Evolutionary conservation across 2,797 vertebrate species (phyloP).

Genomic region (Avahi laniger): DNA sequence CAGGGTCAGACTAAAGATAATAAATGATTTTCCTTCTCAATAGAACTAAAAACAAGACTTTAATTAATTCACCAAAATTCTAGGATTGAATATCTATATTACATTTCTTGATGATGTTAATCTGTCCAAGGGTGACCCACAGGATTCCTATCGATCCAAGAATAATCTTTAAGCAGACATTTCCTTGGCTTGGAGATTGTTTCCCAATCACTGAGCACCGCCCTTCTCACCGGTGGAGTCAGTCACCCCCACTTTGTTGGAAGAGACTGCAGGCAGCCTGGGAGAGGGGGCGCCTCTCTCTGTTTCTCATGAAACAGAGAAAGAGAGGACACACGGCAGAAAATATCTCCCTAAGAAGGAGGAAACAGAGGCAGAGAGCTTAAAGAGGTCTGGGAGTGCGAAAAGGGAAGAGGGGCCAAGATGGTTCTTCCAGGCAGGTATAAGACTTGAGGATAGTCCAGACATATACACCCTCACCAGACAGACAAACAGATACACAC

Average conservation of each 20-base stretch:
- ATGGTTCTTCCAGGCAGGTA: background rate
- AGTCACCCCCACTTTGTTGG: conserved; percentile 53
- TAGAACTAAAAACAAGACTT: conserved; percentile 78
- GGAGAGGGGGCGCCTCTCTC: background rate
- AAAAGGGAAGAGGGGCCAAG: conserved; percentile 32
- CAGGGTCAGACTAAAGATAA: conserved; percentile 71
- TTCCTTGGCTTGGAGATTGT: conserved; percentile 73
- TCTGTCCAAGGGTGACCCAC: conserved; percentile 68
- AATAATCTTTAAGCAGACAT: conserved; percentile 78
- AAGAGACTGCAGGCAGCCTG: conserved; percentile 41
- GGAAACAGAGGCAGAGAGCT: conserved; percentile 49
- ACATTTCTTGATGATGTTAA: conserved; percentile 74
- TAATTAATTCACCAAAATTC: conserved; percentile 72
- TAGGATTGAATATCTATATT: conserved; percentile 76
- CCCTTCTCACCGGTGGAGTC: conserved; percentile 37
- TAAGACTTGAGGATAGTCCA: background rate
- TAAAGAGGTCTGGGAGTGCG: background rate
- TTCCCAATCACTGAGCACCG: conserved; percentile 59
- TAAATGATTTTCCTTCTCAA: conserved; percentile 72
- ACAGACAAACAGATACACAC: background rate
- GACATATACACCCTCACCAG: background rate
- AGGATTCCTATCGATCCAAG: conserved; percentile 73
- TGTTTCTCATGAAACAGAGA: background rate
- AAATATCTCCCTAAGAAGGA: conserved; percentile 49
- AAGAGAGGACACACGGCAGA: background rate